Evolutionary conservation across 1,140 invertebrate species (phyloP), one percentile per base, ranked within the genome.

Genomic region (Zelostemma sp.): DNA sequence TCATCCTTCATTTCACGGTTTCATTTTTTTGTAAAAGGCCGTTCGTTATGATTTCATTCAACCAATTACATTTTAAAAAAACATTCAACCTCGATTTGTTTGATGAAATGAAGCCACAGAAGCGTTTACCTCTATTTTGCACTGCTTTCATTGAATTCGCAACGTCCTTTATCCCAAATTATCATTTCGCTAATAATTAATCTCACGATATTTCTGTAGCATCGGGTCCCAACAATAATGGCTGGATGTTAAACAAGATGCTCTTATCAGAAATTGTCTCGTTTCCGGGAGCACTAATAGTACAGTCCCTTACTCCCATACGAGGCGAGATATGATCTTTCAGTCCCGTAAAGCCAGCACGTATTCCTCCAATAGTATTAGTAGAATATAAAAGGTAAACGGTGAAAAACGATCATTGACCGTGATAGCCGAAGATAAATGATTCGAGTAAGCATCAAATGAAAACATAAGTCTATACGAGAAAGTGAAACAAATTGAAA

Each of bases 201-300:
- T 8, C 19, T 1, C 14, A 35, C 16, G 21, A 40, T 59, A 59
- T 50, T 21, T n/a, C 14, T 11, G 28, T 5, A 18, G 11, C 6
- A 15, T 17, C 2, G 31, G 46, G 58, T 47, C 14, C 50, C 50
- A 17, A 47, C 43, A 55, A 45, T 55, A 55, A 33, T 28, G 41
- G 38, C 40, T 71, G 55, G 51, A 72, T 64, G 65, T 72, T 67
- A 64, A 67, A 61, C 61, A 68, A 68, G 70, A 68, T 57, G 56
- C 69, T 58, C 62, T 66, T 73, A 73, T 73, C 62, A 66, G 58
- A 51, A 69, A 69, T 63, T 73, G 71, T 73, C 66, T 72, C 61
- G 65, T 68, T 69, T 63, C 71, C 71, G 55, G 66, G 35, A 50
- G 54, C 51, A 62, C 65, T 73, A 73, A 73, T 68, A 55, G 62